Evolutionary conservation across 1,140 invertebrate species (phyloP), one percentile per base, ranked within the genome.

Genomic region (Heliconius hermathena): DNA sequence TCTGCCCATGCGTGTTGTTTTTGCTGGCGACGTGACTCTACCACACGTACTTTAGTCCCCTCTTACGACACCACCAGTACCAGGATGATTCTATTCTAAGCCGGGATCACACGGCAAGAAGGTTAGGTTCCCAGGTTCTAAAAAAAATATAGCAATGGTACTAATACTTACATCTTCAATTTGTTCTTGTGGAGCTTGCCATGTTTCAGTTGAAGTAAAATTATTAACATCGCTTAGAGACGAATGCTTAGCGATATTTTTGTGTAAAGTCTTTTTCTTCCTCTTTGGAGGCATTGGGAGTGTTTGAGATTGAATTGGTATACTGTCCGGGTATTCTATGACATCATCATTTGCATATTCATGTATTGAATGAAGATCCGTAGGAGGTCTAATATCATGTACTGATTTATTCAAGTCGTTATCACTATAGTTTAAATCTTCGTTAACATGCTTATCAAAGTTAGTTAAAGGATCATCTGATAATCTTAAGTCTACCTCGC

Each of bases 301-400:
- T 76, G 90, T 95, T 90, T 93, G 95, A 78, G 88, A 94, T 88
- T 89, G 89, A 84, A 92, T 94, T 41, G 90, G 93, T 83, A 85
- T 79, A 79, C 86, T 94, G 82, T 91, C 89, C 6, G 89, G 90
- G 82, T 95, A 95, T 79, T 95, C 94, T 80, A 95, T 91, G 8
- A 91, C 86, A 66, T 91, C 92, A 76, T 90, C 91, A 78, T 91
- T 91, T 57, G 90, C 89, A 87, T 94, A 93, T 81, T 93, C 91
- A 80, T 93, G 89, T 70, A 91, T 92, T 38, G 91, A 94, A 71
- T 86, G 87, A 57, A 93, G 87, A 84, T 94, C 92, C n/a, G 83
- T 88, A 11, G 84, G 73, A 9, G 87, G 89, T 41, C 85, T 82
- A 77, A 90, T 88, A 60, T 82, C 82, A 38, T 77, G 33, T 76